Evolutionary conservation across 2,113 vertebrate genomes (phyloP), one percentile per base, ranked within the genome.

Genomic region (Sinocyclocheilus rhinocerous): DNA sequence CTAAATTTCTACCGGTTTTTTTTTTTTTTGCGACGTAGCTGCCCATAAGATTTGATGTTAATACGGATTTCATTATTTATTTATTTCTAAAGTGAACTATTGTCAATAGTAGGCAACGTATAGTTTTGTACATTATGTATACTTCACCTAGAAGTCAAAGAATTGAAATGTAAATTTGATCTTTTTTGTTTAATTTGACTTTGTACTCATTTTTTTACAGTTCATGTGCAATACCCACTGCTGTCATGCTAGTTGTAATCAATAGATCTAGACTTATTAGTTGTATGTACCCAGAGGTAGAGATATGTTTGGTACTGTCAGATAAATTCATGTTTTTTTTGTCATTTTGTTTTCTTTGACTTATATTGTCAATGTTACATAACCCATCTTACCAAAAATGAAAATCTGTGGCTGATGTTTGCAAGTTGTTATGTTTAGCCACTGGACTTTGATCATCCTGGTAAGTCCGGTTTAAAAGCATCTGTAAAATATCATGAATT

Each of bases 1-100:
- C 94, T 95, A 94, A 97, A 95, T 96, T 97, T 96, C 94, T 96
- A 94, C 90, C 91, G 87, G 94, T 93, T 93, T 94, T 93, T 91
- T 92, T 93, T 92, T 85, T 89, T 65, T 77, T 29, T 45, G 15
- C 7, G 7, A 83, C 9, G 13, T 33, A 91, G 93, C 94, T 94
- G 93, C 96, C 96, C 96, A 94, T 95, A 95, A 95, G 95, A 93
- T 95, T 95, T 95, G 93, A 95, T 96, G 96, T 96, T 94, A 96
- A 95, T 95, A 94, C 92, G 94, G 92, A 95, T 94, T 95, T 91
- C 93, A 93, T 95, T 95, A 96, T 96, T 95, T 95, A 95, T 94
- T 94, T 96, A 96, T 94, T 95, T 95, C 92, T 93, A 94, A 93
- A 90, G 92, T 94, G 93, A 94, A 94, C 94, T 92, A 92, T 95